These are phyloP conservation scores for Pollenia labialis DNA, from an alignment of 2,888 invertebrate genomes.

Conservation along the genomic window DNA sequence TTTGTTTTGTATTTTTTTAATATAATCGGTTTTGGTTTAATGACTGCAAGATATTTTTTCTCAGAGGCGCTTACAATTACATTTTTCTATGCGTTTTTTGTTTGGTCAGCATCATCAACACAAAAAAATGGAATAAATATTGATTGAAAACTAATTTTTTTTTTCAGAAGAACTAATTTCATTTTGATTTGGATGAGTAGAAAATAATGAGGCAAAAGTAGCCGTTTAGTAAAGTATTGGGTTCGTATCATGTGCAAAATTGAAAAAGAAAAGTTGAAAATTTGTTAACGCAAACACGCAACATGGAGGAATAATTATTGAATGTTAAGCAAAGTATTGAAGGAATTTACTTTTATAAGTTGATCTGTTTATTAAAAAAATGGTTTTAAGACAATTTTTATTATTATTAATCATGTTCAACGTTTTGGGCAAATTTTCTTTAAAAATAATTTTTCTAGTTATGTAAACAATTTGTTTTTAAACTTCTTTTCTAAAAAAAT, in stretches of 20 bases:
- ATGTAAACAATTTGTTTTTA: too few species aligned
- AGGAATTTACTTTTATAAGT: background rate
- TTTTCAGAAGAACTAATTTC: constrained; percentile 62
- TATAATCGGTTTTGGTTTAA: constrained; percentile 76
- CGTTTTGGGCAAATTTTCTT: too few species aligned
- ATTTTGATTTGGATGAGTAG: constrained; percentile 57
- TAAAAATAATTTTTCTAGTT: too few species aligned
- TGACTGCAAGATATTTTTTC: constrained; percentile 75
- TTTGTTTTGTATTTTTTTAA: constrained; percentile 73
- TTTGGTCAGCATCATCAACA: background rate
- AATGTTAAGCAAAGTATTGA: too few species aligned
- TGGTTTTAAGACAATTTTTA: too few species aligned
- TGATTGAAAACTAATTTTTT: constrained; percentile 53
- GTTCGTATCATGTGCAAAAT: constrained; percentile 39
- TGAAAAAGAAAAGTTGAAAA: constrained; percentile 1
- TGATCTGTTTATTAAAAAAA: too few species aligned
- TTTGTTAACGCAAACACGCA: constrained; percentile 33
- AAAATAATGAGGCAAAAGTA: constrained; percentile 45
- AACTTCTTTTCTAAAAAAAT: too few species aligned
- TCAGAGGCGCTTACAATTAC: constrained; percentile 72
- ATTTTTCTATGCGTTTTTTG: constrained; percentile 27
- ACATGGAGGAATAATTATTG: constrained; percentile 4
- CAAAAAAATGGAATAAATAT: background rate
- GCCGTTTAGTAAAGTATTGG: constrained; percentile 4
- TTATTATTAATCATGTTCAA: too few species aligned